Percentiles rank a stretch among this genome's conserved stretches.
Conservation (phyloP, 1,140 invertebrate genomes). For the Antheraea pernyi region DNA sequence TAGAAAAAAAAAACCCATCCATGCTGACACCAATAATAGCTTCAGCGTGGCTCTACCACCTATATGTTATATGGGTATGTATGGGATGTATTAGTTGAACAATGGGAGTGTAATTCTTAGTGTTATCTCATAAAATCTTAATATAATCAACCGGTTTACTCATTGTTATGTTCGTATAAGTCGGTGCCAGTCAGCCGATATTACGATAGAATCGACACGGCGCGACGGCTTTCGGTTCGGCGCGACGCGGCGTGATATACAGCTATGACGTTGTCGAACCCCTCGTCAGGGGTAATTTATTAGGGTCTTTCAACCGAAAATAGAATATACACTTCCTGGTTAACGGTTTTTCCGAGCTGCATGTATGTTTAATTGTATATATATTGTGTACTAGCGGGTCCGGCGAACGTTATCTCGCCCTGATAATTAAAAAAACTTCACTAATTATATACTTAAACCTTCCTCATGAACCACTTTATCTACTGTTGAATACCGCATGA, state of each 20-base stretch:
- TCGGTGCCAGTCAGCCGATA: slow-evolving; percentile 32
- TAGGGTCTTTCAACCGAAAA: background rate
- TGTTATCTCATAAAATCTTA: background rate
- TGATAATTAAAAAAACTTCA: no score
- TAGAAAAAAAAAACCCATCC: no score
- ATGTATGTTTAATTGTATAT: no score
- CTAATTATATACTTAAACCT: no score
- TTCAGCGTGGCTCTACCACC: no score
- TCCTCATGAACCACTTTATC: no score
- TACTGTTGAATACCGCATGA: no score
- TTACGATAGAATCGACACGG: slow-evolving; percentile 15
- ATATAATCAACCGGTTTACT: background rate
- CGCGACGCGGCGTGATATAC: background rate
- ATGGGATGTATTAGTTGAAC: background rate
- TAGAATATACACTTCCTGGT: background rate
- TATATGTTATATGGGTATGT: no score
- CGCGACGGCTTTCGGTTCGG: background rate
- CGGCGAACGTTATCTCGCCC: no score
- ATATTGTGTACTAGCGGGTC: no score
- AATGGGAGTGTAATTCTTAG: background rate
- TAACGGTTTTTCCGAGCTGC: background rate
- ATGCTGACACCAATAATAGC: no score
- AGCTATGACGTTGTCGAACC: background rate
- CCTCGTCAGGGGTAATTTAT: background rate
- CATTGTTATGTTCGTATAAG: slow-evolving; percentile 27